Percentiles rank a stretch among this genome's conserved stretches.
Conservation (phyloP, 1,140 invertebrate species). For the Lysiphlebus fabarum region DNA sequence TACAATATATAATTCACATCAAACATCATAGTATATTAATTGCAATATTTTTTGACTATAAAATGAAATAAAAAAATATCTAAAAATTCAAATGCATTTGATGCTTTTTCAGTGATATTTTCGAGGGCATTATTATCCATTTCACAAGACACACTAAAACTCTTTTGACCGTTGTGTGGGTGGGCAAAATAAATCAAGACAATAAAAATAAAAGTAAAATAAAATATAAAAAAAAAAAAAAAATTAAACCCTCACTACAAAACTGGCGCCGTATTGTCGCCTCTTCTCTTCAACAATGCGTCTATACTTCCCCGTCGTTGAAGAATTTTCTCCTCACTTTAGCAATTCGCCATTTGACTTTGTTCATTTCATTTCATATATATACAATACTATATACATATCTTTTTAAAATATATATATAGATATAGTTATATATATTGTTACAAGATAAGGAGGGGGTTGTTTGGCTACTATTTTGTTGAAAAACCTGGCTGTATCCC, state of each 20-base stretch:
- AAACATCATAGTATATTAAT: no score
- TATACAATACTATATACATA: no score
- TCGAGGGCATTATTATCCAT: no score
- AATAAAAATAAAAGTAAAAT: slow-evolving; percentile 5
- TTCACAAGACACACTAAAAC: slow-evolving; percentile 13
- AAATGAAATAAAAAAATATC: no score
- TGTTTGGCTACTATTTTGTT: not conserved
- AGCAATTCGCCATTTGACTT: slow-evolving; percentile 7
- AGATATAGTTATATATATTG: not conserved
- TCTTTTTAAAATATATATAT: not conserved
- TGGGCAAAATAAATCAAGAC: slow-evolving; percentile 15
- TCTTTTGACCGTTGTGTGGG: slow-evolving; percentile 11
- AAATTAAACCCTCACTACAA: slow-evolving; percentile 35
- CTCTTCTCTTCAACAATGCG: slow-evolving; percentile 38
- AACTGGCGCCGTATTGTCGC: slow-evolving; percentile 50
- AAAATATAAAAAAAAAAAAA: slow-evolving; percentile 22
- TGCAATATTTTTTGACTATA: no score
- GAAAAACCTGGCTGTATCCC: slow-evolving; percentile 3
- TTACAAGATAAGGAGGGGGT: not conserved
- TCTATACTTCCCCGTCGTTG: slow-evolving; percentile 28
- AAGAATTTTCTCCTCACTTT: slow-evolving; percentile 21
- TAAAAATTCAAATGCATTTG: no score
- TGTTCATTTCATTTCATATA: no score
- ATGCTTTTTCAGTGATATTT: no score
- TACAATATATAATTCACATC: no score